Base-by-base conservation (phyloP, 1,140 invertebrate species). In the Apis laboriosa region DNA sequence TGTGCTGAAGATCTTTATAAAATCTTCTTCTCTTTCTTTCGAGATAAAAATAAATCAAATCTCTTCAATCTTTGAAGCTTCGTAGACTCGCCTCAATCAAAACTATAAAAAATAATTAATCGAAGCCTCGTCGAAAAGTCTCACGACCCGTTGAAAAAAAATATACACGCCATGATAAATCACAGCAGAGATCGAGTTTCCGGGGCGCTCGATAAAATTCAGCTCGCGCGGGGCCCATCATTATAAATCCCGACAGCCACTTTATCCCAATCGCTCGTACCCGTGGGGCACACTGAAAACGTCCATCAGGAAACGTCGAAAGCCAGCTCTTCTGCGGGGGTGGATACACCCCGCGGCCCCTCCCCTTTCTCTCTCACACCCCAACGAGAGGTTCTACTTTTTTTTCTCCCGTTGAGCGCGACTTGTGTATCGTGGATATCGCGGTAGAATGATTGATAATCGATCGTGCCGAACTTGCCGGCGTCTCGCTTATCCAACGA, bases 361-460 rank as follows among this genome's bases (percentile, higher is more conserved):
- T 61, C 72, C 61, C 3, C 71, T 11, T 24, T 17, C 55, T 8
- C 34, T 12, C 2, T 17, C 12, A 49, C 67, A 9, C 21, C 70
- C 13, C 9, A 15, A 34, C 51, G 19, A 11, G 55, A 17, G 81
- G 67, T 84, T 80, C 77, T 79, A 86, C 70, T 80, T 80, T 87
- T 83, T 83, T 81, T 60, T 24, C 60, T 21, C 49, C 13, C 43
- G 17, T 15, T 34, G 63, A 64, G 43, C 84, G 58, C 77, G n/a
- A 11, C 12, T 70, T 9, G 24, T n/a, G 8, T 49, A 77, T 53
- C 76, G 68, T 72, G 76, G 72, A 56, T 43, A 43, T 63, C 88
- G 85, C 81, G 83, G 79, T 85, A 82, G 89, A 88, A 91, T 92
- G 90, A 92, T 92, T 91, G 90, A 92, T 91, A 91, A 92, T 91